phyloP scores from a whole-genome alignment of 2,797 vertebrate species.

The Falco columbarius region DNA sequence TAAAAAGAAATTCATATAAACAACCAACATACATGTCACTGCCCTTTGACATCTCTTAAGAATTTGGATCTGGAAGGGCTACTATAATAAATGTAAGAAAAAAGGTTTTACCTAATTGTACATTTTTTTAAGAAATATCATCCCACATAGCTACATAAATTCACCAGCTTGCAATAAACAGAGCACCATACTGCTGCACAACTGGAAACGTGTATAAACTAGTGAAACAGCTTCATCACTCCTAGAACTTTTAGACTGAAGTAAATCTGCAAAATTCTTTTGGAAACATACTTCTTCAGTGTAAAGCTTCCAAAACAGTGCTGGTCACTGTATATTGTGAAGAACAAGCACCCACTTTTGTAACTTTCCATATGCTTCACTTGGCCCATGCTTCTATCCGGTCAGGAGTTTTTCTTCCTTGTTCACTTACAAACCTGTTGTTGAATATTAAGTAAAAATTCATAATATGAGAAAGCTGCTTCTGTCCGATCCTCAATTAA shows the following conservation, averaged over 20 bases:
- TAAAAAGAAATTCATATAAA: slow-evolving; percentile 80
- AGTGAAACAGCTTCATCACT: slow-evolving; percentile 39
- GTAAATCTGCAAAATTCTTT: slow-evolving; percentile 18
- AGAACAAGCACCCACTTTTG: not conserved
- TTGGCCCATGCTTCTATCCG: slow-evolving; percentile 5
- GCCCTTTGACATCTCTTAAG: slow-evolving; percentile 72
- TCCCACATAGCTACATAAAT: slow-evolving; percentile 72
- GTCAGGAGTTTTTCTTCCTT: not conserved
- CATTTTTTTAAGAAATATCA: slow-evolving; percentile 66
- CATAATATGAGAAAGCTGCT: slow-evolving; percentile 91
- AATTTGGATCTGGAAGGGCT: slow-evolving; percentile 69
- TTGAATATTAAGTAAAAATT: slow-evolving; percentile 94
- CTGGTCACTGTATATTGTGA: not conserved
- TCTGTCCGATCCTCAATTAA: slow-evolving; percentile 94
- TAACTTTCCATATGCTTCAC: slow-evolving; percentile 33
- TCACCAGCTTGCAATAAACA: slow-evolving; percentile 70
- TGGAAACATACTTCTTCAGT: slow-evolving; percentile 36
- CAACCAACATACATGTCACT: slow-evolving; percentile 61
- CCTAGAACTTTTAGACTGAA: slow-evolving; percentile 54
- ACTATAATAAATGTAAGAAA: slow-evolving; percentile 67
- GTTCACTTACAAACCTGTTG: slow-evolving; percentile 92
- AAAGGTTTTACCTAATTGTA: slow-evolving; percentile 63
- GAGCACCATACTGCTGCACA: slow-evolving; percentile 69
- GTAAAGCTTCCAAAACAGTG: slow-evolving; percentile 47
- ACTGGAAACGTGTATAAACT: slow-evolving; percentile 70